Evolutionary conservation across 2,888 invertebrate genomes (phyloP).

Genomic region (Troglohyphantes excavatus): DNA sequence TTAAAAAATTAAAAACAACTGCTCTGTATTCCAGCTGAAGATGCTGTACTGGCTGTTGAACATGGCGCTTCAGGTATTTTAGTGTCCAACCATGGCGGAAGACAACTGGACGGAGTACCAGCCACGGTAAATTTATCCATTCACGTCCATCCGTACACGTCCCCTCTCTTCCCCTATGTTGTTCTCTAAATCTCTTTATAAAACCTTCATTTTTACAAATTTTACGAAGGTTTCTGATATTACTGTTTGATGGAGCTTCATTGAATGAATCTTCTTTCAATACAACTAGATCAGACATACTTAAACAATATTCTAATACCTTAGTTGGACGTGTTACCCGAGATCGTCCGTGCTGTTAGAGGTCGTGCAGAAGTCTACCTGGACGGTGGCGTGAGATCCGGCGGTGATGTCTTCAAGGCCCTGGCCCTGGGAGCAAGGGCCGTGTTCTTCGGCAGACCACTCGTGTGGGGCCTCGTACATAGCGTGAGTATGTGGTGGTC

Average conservation of each 20-base stretch:
- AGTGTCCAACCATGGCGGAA: constrained; percentile 96
- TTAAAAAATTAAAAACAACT: too few species aligned
- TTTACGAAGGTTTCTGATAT: too few species aligned
- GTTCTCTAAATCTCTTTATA: too few species aligned
- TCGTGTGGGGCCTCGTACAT: constrained; percentile 91
- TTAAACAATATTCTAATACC: too few species aligned
- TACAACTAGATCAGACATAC: too few species aligned
- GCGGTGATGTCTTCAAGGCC: constrained; percentile 95
- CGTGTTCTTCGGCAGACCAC: constrained; percentile 92
- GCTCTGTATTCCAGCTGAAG: constrained; percentile 90
- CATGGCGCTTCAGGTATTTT: constrained; percentile 90
- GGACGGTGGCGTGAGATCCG: constrained; percentile 92
- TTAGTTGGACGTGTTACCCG: constrained; percentile 86
- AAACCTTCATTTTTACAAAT: too few species aligned
- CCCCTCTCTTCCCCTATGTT: too few species aligned
- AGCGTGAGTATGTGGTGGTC: constrained; percentile 83
- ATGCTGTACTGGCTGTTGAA: constrained; percentile 89
- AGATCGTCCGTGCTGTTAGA: constrained; percentile 87
- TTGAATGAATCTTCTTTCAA: too few species aligned
- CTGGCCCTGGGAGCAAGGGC: constrained; percentile 91
- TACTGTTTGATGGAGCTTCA: too few species aligned
- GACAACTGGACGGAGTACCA: constrained; percentile 92
- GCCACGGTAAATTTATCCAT: constrained; percentile 87
- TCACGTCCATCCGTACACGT: too few species aligned
- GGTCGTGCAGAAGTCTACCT: constrained; percentile 91